Evolutionary conservation across 2,113 vertebrate species (phyloP).

Genomic region (Chauna torquata): DNA sequence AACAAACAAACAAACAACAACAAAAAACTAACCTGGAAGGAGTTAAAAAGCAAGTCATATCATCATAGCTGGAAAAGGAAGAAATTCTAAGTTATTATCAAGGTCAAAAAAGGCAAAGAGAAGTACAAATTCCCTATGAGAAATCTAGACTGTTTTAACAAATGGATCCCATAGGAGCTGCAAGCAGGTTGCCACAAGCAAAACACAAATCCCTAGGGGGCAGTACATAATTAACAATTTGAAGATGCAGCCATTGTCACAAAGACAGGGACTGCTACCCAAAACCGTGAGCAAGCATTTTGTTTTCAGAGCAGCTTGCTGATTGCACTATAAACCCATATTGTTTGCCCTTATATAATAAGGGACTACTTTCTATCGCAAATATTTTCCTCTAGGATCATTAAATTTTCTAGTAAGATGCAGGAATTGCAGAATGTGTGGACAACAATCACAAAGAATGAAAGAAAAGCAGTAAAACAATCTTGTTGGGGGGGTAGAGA

Average conservation of each 20-base stretch:
- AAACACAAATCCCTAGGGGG: constrained; percentile 73
- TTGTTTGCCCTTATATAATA: background rate
- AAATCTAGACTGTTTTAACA: background rate
- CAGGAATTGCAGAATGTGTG: background rate
- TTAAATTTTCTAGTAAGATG: background rate
- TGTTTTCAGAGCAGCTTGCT: constrained; percentile 17
- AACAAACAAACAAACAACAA: background rate
- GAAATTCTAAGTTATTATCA: background rate
- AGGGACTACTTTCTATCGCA: background rate
- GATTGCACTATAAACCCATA: background rate
- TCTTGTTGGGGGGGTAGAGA: background rate
- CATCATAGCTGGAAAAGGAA: background rate
- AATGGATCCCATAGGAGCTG: constrained; percentile 29
- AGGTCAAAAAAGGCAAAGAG: background rate
- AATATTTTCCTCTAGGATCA: background rate
- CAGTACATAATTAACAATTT: constrained; percentile 70
- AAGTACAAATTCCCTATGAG: background rate
- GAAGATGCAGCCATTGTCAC: constrained; percentile 42
- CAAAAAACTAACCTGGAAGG: background rate
- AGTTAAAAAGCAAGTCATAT: background rate
- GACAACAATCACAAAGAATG: background rate
- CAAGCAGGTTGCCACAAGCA: constrained; percentile 46
- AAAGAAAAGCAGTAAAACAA: background rate
- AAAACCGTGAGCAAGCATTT: background rate
- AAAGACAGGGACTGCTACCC: background rate